Conservation (phyloP, 2,797 vertebrate species). For the Falco berigora region DNA sequence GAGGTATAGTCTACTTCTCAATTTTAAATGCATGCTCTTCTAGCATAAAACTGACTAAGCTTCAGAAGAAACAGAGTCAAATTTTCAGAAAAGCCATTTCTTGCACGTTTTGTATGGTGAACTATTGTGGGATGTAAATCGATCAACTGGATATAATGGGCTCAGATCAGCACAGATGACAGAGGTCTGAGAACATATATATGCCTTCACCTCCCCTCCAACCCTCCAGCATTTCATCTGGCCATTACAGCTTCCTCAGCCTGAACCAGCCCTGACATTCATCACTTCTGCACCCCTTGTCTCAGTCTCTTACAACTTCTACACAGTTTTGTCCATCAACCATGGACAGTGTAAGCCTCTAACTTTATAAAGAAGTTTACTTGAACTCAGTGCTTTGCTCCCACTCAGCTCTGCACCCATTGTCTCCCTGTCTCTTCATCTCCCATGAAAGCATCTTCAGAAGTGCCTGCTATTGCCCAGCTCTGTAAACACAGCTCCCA, state of each 20-base stretch:
- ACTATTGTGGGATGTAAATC: background rate
- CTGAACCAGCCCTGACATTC: background rate
- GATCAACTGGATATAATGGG: accelerated
- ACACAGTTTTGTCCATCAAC: background rate
- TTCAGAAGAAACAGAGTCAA: background rate
- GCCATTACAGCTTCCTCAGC: background rate
- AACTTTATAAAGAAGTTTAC: background rate
- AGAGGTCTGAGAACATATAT: background rate
- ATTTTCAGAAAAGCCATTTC: background rate
- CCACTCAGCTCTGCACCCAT: background rate
- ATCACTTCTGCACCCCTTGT: background rate
- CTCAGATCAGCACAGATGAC: background rate
- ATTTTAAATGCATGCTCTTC: background rate
- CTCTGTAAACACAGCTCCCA: background rate
- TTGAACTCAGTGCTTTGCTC: background rate
- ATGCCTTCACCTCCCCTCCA: background rate
- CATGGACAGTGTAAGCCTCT: background rate
- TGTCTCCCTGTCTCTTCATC: background rate
- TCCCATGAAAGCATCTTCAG: background rate
- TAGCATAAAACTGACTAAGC: background rate
- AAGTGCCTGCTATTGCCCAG: background rate
- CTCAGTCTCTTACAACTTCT: background rate
- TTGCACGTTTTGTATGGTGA: background rate
- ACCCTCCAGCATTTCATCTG: background rate
- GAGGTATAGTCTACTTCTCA: background rate